Evolutionary conservation across 2,888 invertebrate genomes (phyloP).

Genomic region (Matsumyia berberina): DNA sequence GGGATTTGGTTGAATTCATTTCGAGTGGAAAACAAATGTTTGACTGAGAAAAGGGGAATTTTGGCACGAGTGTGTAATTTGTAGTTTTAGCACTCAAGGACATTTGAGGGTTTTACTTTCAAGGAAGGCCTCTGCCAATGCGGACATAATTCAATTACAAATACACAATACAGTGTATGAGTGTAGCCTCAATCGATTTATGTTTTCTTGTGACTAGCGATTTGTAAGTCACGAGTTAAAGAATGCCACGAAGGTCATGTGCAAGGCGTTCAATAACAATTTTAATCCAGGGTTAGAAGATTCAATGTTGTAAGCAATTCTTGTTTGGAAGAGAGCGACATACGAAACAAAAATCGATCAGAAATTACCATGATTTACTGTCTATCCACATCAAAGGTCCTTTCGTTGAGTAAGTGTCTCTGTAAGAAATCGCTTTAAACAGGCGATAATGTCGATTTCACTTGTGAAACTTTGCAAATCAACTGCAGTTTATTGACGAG

Average conservation of each 20-base stretch:
- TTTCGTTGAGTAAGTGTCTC: no score
- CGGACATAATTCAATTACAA: constrained; percentile 23
- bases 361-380: no score
- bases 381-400: no score
- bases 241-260: constrained; percentile 43
- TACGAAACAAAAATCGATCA: no score
- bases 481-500: no score
- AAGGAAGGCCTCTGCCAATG: neutral
- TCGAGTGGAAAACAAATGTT: neutral
- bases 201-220: neutral
- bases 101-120: neutral
- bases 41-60: neutral
- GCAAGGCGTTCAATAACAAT: constrained; percentile 47
- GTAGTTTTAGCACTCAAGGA: no score
- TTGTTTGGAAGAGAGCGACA: no score
- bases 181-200: constrained; percentile 16
- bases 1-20: constrained; percentile 5
- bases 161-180: neutral
- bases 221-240: neutral
- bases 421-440: no score
- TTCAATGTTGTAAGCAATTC: neutral
- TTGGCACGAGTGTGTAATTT: neutral
- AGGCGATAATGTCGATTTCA: no score
- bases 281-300: constrained; percentile 35
- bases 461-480: no score